These are phyloP conservation scores for Machaerirhynchus nigripectus DNA, from an alignment of 2,113 vertebrate species.

Conservation along the genomic window DNA sequence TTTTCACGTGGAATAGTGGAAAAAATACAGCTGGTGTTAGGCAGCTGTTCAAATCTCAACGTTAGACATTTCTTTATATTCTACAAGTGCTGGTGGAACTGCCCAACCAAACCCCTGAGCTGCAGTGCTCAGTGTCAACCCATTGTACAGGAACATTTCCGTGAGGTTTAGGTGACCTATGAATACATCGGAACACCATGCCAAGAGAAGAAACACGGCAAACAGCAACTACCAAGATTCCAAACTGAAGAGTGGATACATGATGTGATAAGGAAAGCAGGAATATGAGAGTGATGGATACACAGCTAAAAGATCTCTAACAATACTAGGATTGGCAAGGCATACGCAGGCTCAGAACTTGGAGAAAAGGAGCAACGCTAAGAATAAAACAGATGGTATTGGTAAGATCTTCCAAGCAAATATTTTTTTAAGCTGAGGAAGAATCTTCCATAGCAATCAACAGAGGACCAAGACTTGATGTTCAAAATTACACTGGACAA, in stretches of 20 bases:
- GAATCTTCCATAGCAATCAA: neutral
- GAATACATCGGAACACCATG: accelerated
- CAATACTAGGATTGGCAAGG: neutral
- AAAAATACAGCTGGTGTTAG: neutral
- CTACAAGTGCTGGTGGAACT: neutral
- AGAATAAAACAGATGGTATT: neutral
- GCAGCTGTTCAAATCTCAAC: neutral
- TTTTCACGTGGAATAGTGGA: neutral
- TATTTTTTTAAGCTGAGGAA: neutral
- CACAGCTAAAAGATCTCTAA: neutral
- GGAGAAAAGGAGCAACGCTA: neutral
- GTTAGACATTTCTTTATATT: neutral
- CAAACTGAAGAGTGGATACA: neutral
- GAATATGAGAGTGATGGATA: accelerated
- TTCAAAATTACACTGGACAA: neutral
- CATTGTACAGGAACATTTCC: accelerated
- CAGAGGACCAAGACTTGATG: neutral
- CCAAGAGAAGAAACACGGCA: neutral
- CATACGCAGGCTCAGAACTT: neutral
- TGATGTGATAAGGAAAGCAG: neutral
- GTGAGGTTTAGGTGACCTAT: neutral
- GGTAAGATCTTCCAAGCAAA: neutral
- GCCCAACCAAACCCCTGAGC: neutral
- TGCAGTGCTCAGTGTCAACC: neutral
- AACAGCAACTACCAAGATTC: neutral